Conservation (phyloP, 2,113 vertebrate genomes). For the Sylvia atricapilla region DNA sequence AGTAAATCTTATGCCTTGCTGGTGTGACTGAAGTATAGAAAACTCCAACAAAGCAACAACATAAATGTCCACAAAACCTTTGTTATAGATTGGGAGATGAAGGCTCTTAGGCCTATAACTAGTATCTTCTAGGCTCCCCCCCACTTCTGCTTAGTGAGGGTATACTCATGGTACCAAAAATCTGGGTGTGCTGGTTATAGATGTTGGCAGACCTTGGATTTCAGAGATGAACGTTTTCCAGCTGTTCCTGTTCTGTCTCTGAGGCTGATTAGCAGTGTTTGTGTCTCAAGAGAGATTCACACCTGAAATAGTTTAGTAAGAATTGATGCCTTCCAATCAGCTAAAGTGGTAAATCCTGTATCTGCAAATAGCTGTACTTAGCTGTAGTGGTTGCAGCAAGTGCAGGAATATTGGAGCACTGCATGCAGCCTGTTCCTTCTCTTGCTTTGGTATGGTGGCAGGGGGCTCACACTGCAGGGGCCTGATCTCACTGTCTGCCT, state of each 20-base stretch:
- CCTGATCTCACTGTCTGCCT: neutral
- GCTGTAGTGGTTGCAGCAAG: neutral
- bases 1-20: neutral
- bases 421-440: neutral
- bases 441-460: neutral
- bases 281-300: neutral
- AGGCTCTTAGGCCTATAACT: neutral
- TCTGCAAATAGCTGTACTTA: neutral
- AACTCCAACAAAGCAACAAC: neutral
- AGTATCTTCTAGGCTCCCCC: neutral
- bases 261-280: neutral
- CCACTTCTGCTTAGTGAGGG: neutral
- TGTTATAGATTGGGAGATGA: neutral
- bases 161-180: neutral
- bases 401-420: rapidly evolving
- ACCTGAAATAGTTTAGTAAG: neutral
- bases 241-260: neutral
- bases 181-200: neutral
- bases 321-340: neutral
- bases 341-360: neutral
- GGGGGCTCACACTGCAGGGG: rapidly evolving
- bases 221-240: neutral
- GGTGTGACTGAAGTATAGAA: neutral
- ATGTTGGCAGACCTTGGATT: neutral
- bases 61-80: neutral